Conservation (phyloP, 1,140 invertebrate genomes). For the Pogonomyrmex barbatus region DNA sequence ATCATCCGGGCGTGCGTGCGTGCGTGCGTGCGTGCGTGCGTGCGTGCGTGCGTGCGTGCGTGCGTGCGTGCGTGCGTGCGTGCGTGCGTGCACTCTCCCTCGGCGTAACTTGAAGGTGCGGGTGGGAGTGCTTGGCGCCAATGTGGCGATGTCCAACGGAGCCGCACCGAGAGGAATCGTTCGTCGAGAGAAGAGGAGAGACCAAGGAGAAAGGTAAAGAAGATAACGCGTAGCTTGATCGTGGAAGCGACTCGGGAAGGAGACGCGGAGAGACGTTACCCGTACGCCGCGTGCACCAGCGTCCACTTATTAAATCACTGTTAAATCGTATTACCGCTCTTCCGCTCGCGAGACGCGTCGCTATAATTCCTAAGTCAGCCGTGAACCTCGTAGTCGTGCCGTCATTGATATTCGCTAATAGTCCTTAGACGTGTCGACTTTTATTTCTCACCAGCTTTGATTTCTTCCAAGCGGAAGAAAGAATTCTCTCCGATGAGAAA, state of each 20-base stretch:
- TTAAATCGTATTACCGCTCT: conserved; percentile 70
- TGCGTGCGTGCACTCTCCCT: conserved; percentile 66
- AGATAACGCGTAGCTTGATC: conserved; percentile 64
- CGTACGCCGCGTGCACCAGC: conserved; percentile 8
- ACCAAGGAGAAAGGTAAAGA: conserved; percentile 51
- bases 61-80: conserved; percentile 40
- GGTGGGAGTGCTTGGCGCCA: conserved; percentile 82
- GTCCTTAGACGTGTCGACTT: neutral
- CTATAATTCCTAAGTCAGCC: conserved; percentile 41
- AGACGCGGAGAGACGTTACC: conserved; percentile 56
- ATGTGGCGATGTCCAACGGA: conserved; percentile 80
- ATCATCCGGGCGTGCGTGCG: neutral
- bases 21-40: conserved; percentile 40
- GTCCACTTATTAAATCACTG: conserved; percentile 75
- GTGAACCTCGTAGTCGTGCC: neutral
- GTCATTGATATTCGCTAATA: conserved; percentile 6
- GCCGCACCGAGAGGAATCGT: conserved; percentile 67
- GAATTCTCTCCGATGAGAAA: neutral
- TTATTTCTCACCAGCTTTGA: neutral
- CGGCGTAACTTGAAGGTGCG: conserved; percentile 63
- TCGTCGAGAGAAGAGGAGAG: conserved; percentile 35
- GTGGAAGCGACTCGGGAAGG: conserved; percentile 53
- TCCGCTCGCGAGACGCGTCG: conserved; percentile 52
- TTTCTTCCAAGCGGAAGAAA: neutral
- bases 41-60: conserved; percentile 63